Base-by-base conservation (phyloP, 2,888 invertebrate species). In the Synergus itoensis region DNA sequence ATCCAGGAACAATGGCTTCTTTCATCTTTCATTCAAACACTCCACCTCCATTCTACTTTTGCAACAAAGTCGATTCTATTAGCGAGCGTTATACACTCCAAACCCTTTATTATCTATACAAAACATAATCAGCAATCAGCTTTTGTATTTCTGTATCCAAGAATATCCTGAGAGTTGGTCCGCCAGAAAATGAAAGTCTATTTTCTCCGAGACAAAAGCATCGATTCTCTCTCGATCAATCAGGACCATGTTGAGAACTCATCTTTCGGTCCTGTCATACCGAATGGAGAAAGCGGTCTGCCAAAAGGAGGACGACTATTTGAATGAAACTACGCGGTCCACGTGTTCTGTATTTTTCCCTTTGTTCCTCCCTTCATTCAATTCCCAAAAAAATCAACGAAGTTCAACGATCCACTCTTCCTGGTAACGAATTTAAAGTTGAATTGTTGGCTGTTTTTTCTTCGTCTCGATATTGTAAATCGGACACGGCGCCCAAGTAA, bases 211-310 rank as follows among this genome's bases (percentile, higher is more conserved):
- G 76, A 83, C 80, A 84, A 84, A 83, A 77, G 79, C 67, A 78
- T 79, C 79, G 80, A 48, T 76, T 79, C 78, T 78, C 80, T 79
- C 79, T 82, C 80, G 79, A 83, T 80, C 81, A 82, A 81, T 84
- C 82, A 84, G 79, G 77, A 79, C 80, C 81, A 81, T 79, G 75
- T 79, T 79, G 76, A 79, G 77, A 82, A 82, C 78, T 79, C 79
- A 82, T 84, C 77, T 81, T 78, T 82, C 69, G 80, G 81, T 82
- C 81, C 84, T 79, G 81, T 81, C 84, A 81, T 87, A 87, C 84
- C 83, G 81, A 85, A 80, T 80, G 87, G 90, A 88, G 90, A 90
- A 90, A 90, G 90, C 90, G 86, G 84, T 83, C 80, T 78, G 41
- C 80, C 81, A 87, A 87, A 90, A 88, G 84, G 86, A 85, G 89